Evolutionary conservation across 2,113 vertebrate genomes (phyloP), one percentile per base, ranked within the genome.

Genomic region (Leucoraja erinaceus): DNA sequence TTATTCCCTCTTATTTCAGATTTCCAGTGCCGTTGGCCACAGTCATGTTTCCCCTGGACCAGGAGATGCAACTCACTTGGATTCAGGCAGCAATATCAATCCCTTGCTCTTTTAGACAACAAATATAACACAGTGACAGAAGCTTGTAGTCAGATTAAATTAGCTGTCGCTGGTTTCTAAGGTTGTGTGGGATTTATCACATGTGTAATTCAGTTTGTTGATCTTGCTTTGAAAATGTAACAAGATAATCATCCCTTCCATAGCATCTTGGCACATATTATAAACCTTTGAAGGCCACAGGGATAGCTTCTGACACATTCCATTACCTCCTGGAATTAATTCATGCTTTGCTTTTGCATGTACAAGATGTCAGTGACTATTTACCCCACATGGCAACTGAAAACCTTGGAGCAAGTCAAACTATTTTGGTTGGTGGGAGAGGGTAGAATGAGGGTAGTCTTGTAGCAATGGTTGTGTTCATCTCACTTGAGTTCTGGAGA

Each of bases 201-300:
- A 63, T 61, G 16, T 63, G 59, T 11, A 88, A 66, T 88, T 86
- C 81, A 86, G 28, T n/a, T 88, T 88, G 83, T 63, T n/a, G 83
- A 66, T 31, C 12, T 88, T 88, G 59, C 28, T 63, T 88, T 33
- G 63, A 18, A 88, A 63, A 31, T 63, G 28, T 63, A 63, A 88
- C 83, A 63, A 66, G 28, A 63, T 16, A 31, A 14, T 86, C 63
- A 31, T 88, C 59, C 59, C 59, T 88, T 88, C 61, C 56, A 47
- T 47, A 47, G 38, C 38, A 47, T 47, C 38, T 47, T 47, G 38
- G 38, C 38, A 47, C 38, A 47, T 47, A 47, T 47, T 47, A 47
- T 47, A 47, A 47, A 47, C 38, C 38, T 3, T 47, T 47, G 38
- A 47, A 47, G 38, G 38, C 38, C 38, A 47, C 38, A 47, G 38